Base-by-base conservation (phyloP, 1,140 invertebrate genomes). In the Elymnias hypermnestra region DNA sequence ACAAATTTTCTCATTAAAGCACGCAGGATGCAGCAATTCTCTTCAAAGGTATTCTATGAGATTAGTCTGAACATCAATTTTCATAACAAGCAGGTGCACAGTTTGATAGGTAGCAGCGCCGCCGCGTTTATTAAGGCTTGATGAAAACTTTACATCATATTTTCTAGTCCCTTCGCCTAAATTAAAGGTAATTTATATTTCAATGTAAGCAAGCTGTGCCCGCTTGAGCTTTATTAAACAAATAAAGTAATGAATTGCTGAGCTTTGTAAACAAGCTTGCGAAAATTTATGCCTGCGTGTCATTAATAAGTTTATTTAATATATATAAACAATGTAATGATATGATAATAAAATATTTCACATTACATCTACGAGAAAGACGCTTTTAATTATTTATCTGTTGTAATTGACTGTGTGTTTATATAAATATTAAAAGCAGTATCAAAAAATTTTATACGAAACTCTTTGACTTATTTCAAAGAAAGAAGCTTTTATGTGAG, bases 111-210 rank as follows among this genome's bases (percentile, higher is more conserved):
- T 55, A 56, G 54, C 53, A 55, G 41, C 53, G 40, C 48, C 43
- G 40, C 52, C 47, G 43, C 57, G 60, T 68, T 71, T 76, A 77
- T 69, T 70, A 77, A 64, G 39, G 49, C 53, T 62, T 72, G 63
- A 74, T 72, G 73, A 72, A 78, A 77, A 77, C 64, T 79, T 72
- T 70, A 72, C 64, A 77, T 76, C 73, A 75, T 78, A 77, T 82
- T 82, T 82, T 73, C 72, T 66, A 66, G 71, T 75, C 72, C 74
- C 65, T 67, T 77, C 71, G 63, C 72, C 50, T 69, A 78, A 78
- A 78, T 82, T 78, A 82, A 73, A 75, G 71, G 66, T 79, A 77
- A 82, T 82, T 78, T 82, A 77, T 78, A 82, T 57, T 62, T 57
- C 63, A 69, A 65, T 73, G 66, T 79, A 75, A 63, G 67, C 72